A percentile compares a stretch with the other conserved stretches of the same genome.
phyloP scores from a whole-genome alignment of 2,888 invertebrate genomes.

The Podabrus alpinus region DNA sequence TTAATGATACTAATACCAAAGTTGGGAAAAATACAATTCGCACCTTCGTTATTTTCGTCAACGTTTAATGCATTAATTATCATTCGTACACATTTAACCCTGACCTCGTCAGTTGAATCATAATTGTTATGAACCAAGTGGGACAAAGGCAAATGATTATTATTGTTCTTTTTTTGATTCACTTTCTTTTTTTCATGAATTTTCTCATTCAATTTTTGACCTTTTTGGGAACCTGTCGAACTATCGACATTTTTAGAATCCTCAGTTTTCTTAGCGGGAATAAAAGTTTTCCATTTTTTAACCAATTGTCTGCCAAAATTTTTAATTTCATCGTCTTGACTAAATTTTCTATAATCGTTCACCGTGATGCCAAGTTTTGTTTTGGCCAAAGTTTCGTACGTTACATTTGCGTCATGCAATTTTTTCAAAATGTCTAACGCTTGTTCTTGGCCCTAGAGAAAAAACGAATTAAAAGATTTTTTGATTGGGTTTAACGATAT shows the following conservation, averaged over 20 bases:
- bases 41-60: conserved; percentile 59
- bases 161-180: conserved; percentile 60
- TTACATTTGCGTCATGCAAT: conserved; percentile 87
- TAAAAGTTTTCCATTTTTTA: conserved; percentile 96
- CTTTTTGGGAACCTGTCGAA: conserved; percentile 61
- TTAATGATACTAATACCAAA: neutral
- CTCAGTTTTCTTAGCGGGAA: conserved; percentile 63
- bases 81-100: conserved; percentile 92
- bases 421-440: conserved; percentile 88
- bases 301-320: conserved; percentile 94
- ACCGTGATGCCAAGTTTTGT: conserved; percentile 98
- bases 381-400: conserved; percentile 91
- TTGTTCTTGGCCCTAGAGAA: conserved; percentile 84
- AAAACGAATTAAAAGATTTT: conserved; percentile 5
- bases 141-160: too few relatives aligned
- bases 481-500: neutral
- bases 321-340: conserved; percentile 93
- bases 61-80: conserved; percentile 78
- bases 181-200: conserved; percentile 52
- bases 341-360: conserved; percentile 92
- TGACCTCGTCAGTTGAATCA: conserved; percentile 73
- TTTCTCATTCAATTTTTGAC: conserved; percentile 65
- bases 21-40: neutral
- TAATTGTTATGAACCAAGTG: too few relatives aligned
- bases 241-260: conserved; percentile 43